These are phyloP conservation scores for Alectura lathami DNA, from an alignment of 2,113 vertebrate genomes.

Conservation along the genomic window DNA sequence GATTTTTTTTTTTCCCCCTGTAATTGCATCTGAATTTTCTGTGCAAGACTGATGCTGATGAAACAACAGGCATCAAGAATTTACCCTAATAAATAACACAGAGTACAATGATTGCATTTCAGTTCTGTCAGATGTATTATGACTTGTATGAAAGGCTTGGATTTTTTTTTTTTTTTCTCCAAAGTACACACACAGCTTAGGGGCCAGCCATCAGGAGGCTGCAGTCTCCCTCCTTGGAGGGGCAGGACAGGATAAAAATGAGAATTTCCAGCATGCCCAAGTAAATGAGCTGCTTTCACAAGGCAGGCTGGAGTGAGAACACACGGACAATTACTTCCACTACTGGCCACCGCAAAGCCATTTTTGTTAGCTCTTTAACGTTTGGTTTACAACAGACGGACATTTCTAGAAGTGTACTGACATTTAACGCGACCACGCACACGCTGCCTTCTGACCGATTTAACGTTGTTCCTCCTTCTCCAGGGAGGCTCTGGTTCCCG, in stretches of 20 bases:
- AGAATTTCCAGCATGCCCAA: neutral
- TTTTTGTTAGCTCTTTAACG: neutral
- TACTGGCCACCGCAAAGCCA: neutral
- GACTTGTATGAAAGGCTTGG: neutral
- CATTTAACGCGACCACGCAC: too few species aligned
- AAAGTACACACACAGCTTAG: neutral
- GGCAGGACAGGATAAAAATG: neutral
- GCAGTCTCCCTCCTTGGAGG: too few species aligned
- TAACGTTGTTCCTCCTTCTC: conserved; percentile 27
- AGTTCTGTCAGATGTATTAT: neutral
- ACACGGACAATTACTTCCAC: neutral
- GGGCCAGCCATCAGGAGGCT: neutral
- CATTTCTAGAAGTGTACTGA: neutral
- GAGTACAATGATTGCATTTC: neutral
- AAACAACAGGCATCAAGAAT: neutral
- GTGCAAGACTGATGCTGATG: neutral
- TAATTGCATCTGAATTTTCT: neutral
- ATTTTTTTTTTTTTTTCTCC: neutral
- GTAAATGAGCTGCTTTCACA: neutral
- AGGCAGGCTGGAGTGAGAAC: neutral
- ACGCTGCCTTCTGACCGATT: neutral
- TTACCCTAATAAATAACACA: neutral
- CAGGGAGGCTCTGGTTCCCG: conserved; percentile 85
- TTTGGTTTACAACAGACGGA: neutral
- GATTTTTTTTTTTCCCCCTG: neutral